phyloP scores from a whole-genome alignment of 1,140 invertebrate species.

The Condylostylus longicornis region DNA sequence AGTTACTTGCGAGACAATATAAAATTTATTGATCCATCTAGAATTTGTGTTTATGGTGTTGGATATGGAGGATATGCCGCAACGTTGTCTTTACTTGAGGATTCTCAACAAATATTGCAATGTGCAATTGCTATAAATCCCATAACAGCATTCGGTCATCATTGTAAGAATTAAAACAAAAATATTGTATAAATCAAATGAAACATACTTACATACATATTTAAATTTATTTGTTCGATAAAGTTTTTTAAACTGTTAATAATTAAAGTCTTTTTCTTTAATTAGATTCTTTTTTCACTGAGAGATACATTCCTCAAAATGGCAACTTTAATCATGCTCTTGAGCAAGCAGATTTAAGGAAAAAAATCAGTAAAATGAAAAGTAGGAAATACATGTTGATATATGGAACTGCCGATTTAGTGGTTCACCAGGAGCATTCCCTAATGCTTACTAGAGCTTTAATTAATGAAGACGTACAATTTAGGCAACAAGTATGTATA shows the following conservation, averaged over 20 bases:
- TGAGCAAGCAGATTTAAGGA: constrained; percentile 55
- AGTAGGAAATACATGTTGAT: constrained; percentile 47
- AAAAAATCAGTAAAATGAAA: constrained; percentile 48
- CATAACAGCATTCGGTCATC: constrained; percentile 62
- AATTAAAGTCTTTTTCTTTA: constrained; percentile 5
- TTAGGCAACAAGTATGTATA: constrained; percentile 58
- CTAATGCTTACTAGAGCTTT: constrained; percentile 64
- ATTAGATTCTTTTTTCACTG: constrained; percentile 71
- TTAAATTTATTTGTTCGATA: not conserved
- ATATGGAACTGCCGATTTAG: constrained; percentile 64
- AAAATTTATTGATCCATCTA: constrained; percentile 54
- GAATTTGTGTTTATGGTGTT: constrained; percentile 55
- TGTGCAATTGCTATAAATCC: constrained; percentile 71
- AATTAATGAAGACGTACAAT: constrained; percentile 54
- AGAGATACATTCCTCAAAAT: constrained; percentile 59
- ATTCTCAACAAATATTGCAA: constrained; percentile 51
- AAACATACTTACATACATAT: not conserved
- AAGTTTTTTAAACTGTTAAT: not conserved
- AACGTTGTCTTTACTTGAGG: constrained; percentile 54
- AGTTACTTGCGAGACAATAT: constrained; percentile 55
- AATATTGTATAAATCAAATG: not conserved
- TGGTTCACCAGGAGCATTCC: constrained; percentile 72
- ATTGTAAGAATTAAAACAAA: constrained; percentile 44
- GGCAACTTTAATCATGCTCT: constrained; percentile 51
- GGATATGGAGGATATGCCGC: constrained; percentile 59